These are phyloP conservation scores for Luidia sarsii DNA, from an alignment of 53 echinoderm and acorn worm genomes.

Conservation along the genomic window DNA sequence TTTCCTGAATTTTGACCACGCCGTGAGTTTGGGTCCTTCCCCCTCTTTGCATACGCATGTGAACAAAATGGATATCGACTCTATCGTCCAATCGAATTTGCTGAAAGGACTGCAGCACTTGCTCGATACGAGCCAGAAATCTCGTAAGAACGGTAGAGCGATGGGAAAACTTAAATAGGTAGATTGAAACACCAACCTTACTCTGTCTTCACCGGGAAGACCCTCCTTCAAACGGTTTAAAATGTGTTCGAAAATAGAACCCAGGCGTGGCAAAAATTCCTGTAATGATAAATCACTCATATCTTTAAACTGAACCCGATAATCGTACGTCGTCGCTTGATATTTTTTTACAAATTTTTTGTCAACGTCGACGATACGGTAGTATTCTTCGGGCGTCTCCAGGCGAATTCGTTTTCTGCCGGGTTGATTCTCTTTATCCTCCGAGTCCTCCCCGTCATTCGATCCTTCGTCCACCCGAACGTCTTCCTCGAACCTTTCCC, in stretches of 20 bases:
- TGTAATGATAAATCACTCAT: background rate
- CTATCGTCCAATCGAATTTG: background rate
- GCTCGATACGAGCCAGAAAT: conserved; percentile 23
- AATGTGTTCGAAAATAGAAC: background rate
- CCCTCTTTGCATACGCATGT: conserved; percentile 15
- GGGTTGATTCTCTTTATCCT: background rate
- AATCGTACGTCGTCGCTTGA: conserved; percentile 17
- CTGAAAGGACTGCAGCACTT: conserved; percentile 19
- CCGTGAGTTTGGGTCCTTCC: conserved; percentile 19
- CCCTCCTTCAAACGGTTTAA: background rate
- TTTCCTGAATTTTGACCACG: conserved; percentile 12
- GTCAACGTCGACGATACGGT: background rate
- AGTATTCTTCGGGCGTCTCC: conserved; percentile 1
- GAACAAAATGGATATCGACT: conserved; percentile 30
- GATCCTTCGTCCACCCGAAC: no score
- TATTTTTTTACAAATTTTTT: conserved; percentile 13
- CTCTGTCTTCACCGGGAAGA: conserved; percentile 19
- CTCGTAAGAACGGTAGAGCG: background rate
- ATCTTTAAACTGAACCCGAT: conserved; percentile 9
- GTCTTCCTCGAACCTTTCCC: background rate
- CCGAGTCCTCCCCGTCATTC: no score
- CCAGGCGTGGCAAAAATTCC: conserved; percentile 27
- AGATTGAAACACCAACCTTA: conserved; percentile 40
- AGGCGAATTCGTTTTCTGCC: background rate
- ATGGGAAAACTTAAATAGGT: conserved; percentile 1